Percentiles rank a stretch among this genome's conserved stretches.
Conservation (phyloP, 2,797 vertebrate species). For the Momotus momota region DNA sequence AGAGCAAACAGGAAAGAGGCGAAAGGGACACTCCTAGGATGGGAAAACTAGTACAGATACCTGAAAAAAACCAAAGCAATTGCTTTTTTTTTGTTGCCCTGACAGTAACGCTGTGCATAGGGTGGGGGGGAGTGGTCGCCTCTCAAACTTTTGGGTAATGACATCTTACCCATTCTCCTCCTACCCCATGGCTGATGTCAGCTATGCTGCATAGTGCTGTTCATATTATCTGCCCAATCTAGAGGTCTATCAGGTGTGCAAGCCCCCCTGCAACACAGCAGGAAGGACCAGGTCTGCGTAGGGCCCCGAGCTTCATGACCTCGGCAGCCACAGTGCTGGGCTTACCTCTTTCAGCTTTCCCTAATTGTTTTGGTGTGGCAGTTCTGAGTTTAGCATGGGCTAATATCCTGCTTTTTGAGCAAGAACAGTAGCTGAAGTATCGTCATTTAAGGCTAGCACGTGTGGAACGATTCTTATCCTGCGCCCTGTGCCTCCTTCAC, state of each 20-base stretch:
- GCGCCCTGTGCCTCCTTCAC: fast-evolving
- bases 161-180: neutral
- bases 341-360: neutral
- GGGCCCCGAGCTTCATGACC: fast-evolving
- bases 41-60: neutral
- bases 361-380: neutral
- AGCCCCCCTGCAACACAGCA: fast-evolving
- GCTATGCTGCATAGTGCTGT: too few relatives aligned
- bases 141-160: neutral
- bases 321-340: neutral
- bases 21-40: neutral
- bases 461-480: fast-evolving
- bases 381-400: neutral
- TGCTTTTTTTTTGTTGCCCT: neutral
- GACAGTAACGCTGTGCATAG: neutral
- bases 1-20: neutral
- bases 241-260: fast-evolving
- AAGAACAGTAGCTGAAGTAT: neutral
- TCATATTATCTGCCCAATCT: neutral
- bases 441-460: neutral
- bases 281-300: neutral
- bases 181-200: neutral
- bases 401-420: neutral
- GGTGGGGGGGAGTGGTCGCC: fast-evolving
- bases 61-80: neutral